Evolutionary conservation across 2,113 vertebrate species (phyloP), one percentile per base, ranked within the genome.

Genomic region (Dipodomys stephensi): DNA sequence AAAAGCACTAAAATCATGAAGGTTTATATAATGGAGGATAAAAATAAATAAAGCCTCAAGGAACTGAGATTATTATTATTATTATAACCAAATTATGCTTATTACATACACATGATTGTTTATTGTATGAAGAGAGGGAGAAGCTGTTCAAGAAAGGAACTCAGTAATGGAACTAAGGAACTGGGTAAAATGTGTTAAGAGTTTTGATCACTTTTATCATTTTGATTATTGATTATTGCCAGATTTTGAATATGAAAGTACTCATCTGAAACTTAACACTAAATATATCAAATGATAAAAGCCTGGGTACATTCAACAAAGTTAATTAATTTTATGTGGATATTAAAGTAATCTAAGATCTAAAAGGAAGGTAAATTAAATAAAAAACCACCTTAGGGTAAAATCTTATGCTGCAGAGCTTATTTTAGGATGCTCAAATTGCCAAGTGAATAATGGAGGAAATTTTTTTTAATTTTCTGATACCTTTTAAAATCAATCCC

Each of bases 61-160:
- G 60, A 95, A 93, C 44, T 83, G 62, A 67, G 39, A 85, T 85
- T 85, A 77, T 12, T 81, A 53, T 71, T n/a, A n/a, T n/a, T n/a
- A n/a, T n/a, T n/a, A 44, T 90, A 93, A 93, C 64, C 46, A 92
- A 93, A 65, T 94, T 94, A 92, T 7, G 85, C 84, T 83, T 92
- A 95, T 49, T 88, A 93, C 91, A 91, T 80, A 90, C 60, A 79
- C 25, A 69, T n/a, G 82, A 88, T 68, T 73, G 44, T 16, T 90
- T 86, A 73, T 25, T 90, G 62, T 57, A 71, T 57, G 79, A 84
- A 87, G 46, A 83, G 73, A 49, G n/a, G 62, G 44, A 65, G 57
- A 76, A 60, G n/a, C 65, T 92, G 46, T 25, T 85, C 57, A 83
- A 82, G 39, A 2, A 13, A 93, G 44, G 8, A 32, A 73, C 28